phyloP scores from a whole-genome alignment of 2,113 vertebrate genomes.

The Cyphomyrus discorhynchus region DNA sequence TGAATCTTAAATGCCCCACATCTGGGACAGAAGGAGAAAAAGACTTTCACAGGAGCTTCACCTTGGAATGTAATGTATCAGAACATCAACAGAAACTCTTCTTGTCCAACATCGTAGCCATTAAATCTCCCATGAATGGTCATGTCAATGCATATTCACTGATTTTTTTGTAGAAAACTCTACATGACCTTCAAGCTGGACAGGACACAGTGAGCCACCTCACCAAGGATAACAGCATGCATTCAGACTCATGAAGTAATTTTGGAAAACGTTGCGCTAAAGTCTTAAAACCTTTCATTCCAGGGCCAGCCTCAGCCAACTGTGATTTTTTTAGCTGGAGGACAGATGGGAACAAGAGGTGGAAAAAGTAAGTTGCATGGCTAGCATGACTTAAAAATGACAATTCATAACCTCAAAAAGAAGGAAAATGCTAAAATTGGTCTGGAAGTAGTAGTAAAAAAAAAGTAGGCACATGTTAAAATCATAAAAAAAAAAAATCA shows the following conservation, averaged over 20 bases:
- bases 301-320: not conserved
- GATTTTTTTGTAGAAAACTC: constrained; percentile 54
- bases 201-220: constrained; percentile 78
- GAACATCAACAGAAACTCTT: not conserved
- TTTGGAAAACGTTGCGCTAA: not conserved
- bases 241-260: constrained; percentile 71
- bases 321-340: constrained; percentile 29
- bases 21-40: constrained; percentile 67
- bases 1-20: not conserved
- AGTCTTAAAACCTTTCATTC: not conserved
- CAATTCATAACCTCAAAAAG: constrained; percentile 40
- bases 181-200: constrained; percentile 77
- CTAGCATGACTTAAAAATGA: constrained; percentile 50
- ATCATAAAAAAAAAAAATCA: not conserved
- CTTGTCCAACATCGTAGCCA: not conserved
- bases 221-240: constrained; percentile 72
- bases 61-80: not conserved
- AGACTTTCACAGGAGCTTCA: constrained; percentile 67
- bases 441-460: constrained; percentile 44
- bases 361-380: constrained; percentile 49
- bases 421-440: constrained; percentile 47
- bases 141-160: not conserved
- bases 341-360: constrained; percentile 52
- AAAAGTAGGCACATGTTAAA: constrained; percentile 29
- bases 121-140: not conserved